A percentile compares a stretch with the other conserved stretches of the same genome.
Evolutionary conservation across 2,888 invertebrate species (phyloP).

Genomic region (Drosophila pseudotalamancana): DNA sequence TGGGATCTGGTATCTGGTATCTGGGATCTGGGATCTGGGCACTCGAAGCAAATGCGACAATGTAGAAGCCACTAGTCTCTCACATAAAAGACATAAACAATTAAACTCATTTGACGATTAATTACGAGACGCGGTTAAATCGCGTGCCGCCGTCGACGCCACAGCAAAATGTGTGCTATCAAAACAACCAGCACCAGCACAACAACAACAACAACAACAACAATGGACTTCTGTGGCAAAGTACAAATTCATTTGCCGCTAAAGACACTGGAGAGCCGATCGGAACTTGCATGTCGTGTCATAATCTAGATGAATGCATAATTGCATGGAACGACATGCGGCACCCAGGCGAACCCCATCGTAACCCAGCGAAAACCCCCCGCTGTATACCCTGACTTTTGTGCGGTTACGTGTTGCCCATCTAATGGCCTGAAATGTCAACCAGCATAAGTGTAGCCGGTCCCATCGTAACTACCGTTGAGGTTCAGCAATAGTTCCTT

Average conservation of each 20-base stretch:
- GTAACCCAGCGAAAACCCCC: neutral
- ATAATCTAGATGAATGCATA: constrained; percentile 84
- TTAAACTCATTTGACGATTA: constrained; percentile 82
- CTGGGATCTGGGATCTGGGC: constrained; percentile 23
- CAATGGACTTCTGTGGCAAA: constrained; percentile 42
- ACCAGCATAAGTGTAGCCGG: constrained; percentile 71
- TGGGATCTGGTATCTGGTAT: constrained; percentile 20
- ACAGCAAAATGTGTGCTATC: constrained; percentile 77
- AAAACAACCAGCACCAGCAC: constrained; percentile 52
- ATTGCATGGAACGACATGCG: constrained; percentile 75
- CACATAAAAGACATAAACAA: constrained; percentile 77
- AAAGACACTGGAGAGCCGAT: constrained; percentile 61
- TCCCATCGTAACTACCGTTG: neutral
- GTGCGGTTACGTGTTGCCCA: constrained; percentile 45
- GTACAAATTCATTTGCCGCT: constrained; percentile 79
- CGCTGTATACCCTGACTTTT: constrained; percentile 20
- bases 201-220: constrained; percentile 10
- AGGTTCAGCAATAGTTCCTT: constrained; percentile 3
- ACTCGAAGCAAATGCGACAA: constrained; percentile 60
- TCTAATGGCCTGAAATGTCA: constrained; percentile 70
- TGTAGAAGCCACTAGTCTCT: constrained; percentile 56
- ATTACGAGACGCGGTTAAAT: constrained; percentile 79
- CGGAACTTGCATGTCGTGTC: constrained; percentile 81
- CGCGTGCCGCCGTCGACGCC: constrained; percentile 68
- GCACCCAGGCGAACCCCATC: constrained; percentile 22